Percentiles rank a stretch among this genome's conserved stretches.
Evolutionary conservation across 2,113 vertebrate species (phyloP).

Genomic region (Ctenodactylus gundi): DNA sequence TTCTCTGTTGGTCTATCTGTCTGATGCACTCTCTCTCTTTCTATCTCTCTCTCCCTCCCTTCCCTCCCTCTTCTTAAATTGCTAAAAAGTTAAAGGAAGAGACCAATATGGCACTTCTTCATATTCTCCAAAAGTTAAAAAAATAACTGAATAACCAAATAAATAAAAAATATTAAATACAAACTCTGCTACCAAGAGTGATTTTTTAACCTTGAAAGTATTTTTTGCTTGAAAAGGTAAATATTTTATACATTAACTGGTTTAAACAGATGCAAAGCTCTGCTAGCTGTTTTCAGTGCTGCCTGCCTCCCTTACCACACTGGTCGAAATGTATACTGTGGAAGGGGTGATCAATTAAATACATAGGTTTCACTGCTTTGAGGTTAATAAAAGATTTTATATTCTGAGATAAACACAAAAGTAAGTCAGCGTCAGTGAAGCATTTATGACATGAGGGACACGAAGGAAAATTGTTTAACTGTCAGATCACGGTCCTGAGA

Average conservation of each 20-base stretch:
- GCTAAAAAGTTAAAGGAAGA: neutral
- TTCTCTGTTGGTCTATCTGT: too few relatives aligned
- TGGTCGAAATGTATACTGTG: neutral
- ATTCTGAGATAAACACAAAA: constrained; percentile 41
- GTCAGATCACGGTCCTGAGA: neutral
- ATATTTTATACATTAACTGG: neutral
- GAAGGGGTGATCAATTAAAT: constrained; percentile 36
- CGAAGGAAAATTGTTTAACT: constrained; percentile 62
- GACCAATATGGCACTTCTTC: neutral
- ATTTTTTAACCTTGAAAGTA: neutral
- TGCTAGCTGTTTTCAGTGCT: neutral
- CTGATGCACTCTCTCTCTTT: too few relatives aligned
- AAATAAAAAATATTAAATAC: neutral
- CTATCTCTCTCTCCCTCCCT: too few relatives aligned
- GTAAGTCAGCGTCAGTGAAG: constrained; percentile 32
- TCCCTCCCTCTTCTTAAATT: neutral
- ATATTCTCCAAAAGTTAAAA: neutral
- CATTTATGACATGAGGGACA: neutral
- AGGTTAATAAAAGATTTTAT: constrained; percentile 65
- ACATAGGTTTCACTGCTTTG: constrained; percentile 49
- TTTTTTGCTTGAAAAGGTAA: neutral
- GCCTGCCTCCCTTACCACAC: neutral
- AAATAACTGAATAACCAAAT: neutral
- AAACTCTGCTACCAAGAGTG: neutral
- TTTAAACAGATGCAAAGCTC: constrained; percentile 1